Evolutionary conservation across 2,888 invertebrate genomes (phyloP).

Genomic region (Cistogaster globosa): DNA sequence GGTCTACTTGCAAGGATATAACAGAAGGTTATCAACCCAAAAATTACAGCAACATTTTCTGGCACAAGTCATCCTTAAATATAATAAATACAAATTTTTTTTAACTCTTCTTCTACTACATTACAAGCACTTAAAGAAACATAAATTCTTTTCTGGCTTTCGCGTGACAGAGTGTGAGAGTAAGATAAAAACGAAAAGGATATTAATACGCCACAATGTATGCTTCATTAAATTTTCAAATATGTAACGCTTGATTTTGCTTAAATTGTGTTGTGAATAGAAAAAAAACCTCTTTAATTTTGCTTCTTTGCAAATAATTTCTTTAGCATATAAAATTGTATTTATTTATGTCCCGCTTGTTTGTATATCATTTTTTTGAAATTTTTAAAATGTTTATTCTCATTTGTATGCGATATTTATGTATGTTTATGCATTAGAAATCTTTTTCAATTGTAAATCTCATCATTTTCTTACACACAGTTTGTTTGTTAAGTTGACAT

Average conservation of each 20-base stretch:
- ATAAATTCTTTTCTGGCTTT: neutral
- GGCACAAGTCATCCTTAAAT: constrained; percentile 44
- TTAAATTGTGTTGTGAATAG: constrained; percentile 40
- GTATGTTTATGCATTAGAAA: constrained; percentile 30
- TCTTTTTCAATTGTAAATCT: constrained; percentile 46
- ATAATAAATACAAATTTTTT: constrained; percentile 23
- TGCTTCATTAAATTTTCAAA: constrained; percentile 66
- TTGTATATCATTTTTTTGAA: constrained; percentile 11
- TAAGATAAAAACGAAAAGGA: neutral
- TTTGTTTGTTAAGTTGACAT: constrained; percentile 35
- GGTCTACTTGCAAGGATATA: constrained; percentile 70
- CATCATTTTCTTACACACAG: constrained; percentile 7
- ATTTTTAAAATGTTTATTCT: constrained; percentile 3
- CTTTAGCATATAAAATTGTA: neutral
- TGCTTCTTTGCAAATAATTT: constrained; percentile 7
- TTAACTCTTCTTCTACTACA: constrained; percentile 3
- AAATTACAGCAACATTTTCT: constrained; percentile 37
- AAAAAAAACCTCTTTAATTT: constrained; percentile 9
- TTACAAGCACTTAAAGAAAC: constrained; percentile 12
- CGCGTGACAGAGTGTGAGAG: neutral
- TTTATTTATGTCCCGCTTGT: constrained; percentile 13
- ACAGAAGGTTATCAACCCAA: constrained; percentile 72
- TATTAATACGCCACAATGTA: constrained; percentile 61
- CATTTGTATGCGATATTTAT: constrained; percentile 5
- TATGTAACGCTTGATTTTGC: constrained; percentile 35